These are phyloP conservation scores for Drosophila pseudoobscura DNA, from an alignment of 1,140 invertebrate genomes.

Conservation along the genomic window DNA sequence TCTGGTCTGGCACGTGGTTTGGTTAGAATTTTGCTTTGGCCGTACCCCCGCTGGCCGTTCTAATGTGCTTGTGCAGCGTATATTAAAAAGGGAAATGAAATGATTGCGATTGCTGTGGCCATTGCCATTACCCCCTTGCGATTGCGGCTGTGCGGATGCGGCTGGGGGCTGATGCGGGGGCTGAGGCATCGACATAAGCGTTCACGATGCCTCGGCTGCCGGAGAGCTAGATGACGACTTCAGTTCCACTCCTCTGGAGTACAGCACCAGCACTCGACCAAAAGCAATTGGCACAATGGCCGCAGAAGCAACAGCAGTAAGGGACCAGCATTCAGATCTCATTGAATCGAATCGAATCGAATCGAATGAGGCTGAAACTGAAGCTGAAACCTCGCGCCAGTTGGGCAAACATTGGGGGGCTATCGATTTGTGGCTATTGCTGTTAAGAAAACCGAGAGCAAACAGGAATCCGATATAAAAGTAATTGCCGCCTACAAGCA, in stretches of 20 bases:
- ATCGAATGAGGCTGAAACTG: slow-evolving; percentile 28
- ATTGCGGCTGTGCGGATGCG: slow-evolving; percentile 17
- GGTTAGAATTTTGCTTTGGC: slow-evolving; percentile 36
- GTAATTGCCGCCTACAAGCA: slow-evolving; percentile 66
- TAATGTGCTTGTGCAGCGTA: slow-evolving; percentile 80
- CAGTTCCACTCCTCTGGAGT: slow-evolving; percentile 21
- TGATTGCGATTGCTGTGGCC: slow-evolving; percentile 73
- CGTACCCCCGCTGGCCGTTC: slow-evolving; percentile 22
- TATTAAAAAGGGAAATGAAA: slow-evolving; percentile 82
- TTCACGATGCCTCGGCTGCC: slow-evolving; percentile 22
- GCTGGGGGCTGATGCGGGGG: background rate
- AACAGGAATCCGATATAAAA: slow-evolving; percentile 67
- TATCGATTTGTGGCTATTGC: slow-evolving; percentile 60
- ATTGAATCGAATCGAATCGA: slow-evolving; percentile 20
- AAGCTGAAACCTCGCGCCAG: slow-evolving; percentile 62
- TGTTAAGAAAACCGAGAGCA: slow-evolving; percentile 60
- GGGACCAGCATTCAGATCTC: slow-evolving; percentile 19
- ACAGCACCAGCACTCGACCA: slow-evolving; percentile 31
- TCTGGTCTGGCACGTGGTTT: slow-evolving; percentile 72
- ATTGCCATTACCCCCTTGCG: slow-evolving; percentile 61
- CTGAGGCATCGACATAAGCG: slow-evolving; percentile 38
- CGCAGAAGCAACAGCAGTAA: slow-evolving; percentile 50
- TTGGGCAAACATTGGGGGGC: slow-evolving; percentile 76
- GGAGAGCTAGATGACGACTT: slow-evolving; percentile 26
- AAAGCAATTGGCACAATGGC: slow-evolving; percentile 76